Base-by-base conservation (phyloP, 2,113 vertebrate species). In the Corythornis cristatus region DNA sequence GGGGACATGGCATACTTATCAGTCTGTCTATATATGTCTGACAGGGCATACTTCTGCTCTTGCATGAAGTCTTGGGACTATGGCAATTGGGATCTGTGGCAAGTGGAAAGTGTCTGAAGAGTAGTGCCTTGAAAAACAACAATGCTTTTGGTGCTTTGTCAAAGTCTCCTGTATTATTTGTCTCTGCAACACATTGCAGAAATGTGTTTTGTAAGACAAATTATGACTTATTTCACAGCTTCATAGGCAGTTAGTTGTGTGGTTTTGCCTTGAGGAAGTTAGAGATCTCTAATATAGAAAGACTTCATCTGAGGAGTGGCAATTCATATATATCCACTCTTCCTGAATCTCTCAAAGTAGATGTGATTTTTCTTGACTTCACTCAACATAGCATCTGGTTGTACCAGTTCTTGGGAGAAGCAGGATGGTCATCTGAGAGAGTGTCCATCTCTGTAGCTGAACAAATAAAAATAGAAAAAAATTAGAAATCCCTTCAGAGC, bases 31-130 rank as follows among this genome's bases (percentile, higher is more conserved):
- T 37, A 37, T 10, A 37, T 37, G 37, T 37, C 10, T 37, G 2
- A 40, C 12, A n/a, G 12, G 35, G 5, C 15, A 56, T 45, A 65
- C 7, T 8, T 62, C 9, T 81, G 18, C 37, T 46, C 16, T 45
- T 35, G 6, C 45, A 35, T 0, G 0, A 72, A 67, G 16, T 13
- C 11, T 50, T 64, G 6, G 8, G 13, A 15, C 13, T 37, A 37
- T 37, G 37, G 37, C 37, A 37, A 37, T 37, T 37, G 37, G 37
- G 10, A 37, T 37, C 37, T 37, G 10, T 37, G 37, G 37, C 6
- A 72, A 42, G 5, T 72, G 21, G 13, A 31, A 87, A 51, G 10
- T 29, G 12, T 50, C 45, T 54, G 31, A 31, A 45, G 15, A 45
- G 28, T 9, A 46, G 5, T 53, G 12, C 4, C 54, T 80, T 14